phyloP scores from a whole-genome alignment of 2,888 invertebrate genomes.

The Argyresthia albistria region DNA sequence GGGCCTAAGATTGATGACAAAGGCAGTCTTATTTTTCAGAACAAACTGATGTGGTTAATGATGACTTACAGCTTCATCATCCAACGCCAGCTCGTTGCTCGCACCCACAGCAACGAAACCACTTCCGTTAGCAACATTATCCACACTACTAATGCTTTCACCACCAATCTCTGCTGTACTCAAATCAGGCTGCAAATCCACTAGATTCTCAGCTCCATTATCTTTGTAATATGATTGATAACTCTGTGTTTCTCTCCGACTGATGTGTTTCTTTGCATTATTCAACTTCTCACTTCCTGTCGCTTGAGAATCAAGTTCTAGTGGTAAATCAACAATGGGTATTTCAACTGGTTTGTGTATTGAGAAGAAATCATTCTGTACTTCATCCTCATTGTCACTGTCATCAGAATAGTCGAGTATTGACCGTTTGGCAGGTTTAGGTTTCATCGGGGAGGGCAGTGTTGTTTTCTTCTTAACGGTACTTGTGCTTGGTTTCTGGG shows the following conservation, averaged over 20 bases:
- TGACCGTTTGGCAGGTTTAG: conserved; percentile 26
- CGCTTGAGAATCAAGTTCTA: conserved; percentile 34
- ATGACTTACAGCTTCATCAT: conserved; percentile 59
- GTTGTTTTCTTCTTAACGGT: conserved; percentile 27
- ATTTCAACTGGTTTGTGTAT: conserved; percentile 58
- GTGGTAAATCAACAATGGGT: conserved; percentile 40
- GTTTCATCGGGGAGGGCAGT: conserved; percentile 26
- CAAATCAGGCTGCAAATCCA: conserved; percentile 17
- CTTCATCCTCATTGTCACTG: conserved; percentile 59
- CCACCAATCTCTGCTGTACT: not conserved
- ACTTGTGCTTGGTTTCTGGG: conserved; percentile 36
- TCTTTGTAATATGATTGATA: conserved; percentile 53
- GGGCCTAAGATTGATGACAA: too few relatives aligned
- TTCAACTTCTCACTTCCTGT: conserved; percentile 5
- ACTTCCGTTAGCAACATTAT: conserved; percentile 19
- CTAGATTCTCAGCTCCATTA: conserved; percentile 20
- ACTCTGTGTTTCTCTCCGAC: conserved; percentile 24
- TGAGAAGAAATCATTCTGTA: conserved; percentile 68
- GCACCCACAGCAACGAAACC: conserved; percentile 18
- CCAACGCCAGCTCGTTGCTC: conserved; percentile 23
- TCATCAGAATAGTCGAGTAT: conserved; percentile 49
- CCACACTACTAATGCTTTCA: not conserved
- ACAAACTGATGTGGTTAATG: too few relatives aligned
- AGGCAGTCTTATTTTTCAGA: too few relatives aligned
- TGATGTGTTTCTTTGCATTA: conserved; percentile 3